phyloP scores from a whole-genome alignment of 2,113 vertebrate genomes.

The Anolis carolinensis region DNA sequence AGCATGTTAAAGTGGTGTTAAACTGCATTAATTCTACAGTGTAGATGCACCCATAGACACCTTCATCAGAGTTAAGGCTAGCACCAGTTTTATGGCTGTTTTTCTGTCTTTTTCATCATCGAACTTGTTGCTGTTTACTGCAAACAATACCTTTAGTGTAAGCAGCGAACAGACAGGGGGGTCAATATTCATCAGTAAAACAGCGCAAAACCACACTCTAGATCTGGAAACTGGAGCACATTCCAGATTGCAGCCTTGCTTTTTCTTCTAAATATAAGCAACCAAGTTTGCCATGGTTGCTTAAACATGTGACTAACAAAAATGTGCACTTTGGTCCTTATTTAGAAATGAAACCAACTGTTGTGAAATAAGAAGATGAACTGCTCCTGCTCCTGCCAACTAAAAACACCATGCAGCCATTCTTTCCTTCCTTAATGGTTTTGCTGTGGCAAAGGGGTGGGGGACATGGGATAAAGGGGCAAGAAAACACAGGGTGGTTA shows the following conservation, averaged over 20 bases:
- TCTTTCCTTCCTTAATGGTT: background rate
- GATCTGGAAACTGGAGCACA: background rate
- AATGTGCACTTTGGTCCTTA: background rate
- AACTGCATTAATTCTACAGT: no score
- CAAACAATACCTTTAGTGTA: background rate
- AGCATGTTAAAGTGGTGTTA: no score
- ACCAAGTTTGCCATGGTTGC: background rate
- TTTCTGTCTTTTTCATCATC: no score
- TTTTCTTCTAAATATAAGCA: background rate
- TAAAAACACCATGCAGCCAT: background rate
- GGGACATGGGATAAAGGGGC: background rate
- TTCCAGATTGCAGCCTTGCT: background rate
- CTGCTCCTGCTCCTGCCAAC: background rate
- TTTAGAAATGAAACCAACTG: background rate
- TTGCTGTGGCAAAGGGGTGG: background rate
- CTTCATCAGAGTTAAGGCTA: no score
- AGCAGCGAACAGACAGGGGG: background rate
- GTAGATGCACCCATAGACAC: background rate
- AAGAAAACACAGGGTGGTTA: background rate
- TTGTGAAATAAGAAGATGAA: background rate
- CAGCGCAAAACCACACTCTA: background rate
- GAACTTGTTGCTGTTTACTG: no score
- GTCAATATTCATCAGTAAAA: background rate
- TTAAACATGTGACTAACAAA: background rate
- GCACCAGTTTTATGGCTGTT: no score